phyloP scores from a whole-genome alignment of 2,797 vertebrate species.

The Limnodromus scolopaceus region DNA sequence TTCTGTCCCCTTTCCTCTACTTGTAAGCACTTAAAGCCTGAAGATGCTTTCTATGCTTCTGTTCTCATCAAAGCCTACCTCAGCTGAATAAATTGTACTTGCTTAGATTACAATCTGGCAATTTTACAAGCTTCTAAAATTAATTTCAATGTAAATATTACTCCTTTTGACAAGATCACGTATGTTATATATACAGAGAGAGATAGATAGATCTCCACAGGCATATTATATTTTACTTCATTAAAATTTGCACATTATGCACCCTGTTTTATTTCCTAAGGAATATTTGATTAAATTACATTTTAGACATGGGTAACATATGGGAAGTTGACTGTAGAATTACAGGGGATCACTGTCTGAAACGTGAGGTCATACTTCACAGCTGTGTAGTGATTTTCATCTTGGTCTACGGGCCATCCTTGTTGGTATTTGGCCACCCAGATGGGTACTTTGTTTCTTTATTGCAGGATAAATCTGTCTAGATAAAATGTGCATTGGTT shows the following conservation, averaged over 20 bases:
- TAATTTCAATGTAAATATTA: constrained; percentile 33
- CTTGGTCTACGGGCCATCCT: neutral
- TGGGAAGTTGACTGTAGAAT: neutral
- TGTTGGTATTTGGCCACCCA: neutral
- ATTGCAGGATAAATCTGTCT: neutral
- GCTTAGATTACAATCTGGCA: neutral
- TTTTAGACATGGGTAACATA: neutral
- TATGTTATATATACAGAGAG: neutral
- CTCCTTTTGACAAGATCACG: neutral
- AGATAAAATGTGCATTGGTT: neutral
- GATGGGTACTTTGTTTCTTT: neutral
- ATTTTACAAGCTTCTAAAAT: constrained; percentile 4
- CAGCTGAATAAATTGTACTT: neutral
- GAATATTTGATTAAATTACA: constrained; percentile 6
- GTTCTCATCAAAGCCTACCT: neutral
- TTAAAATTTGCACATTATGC: neutral
- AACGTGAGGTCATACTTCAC: neutral
- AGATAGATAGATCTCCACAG: neutral
- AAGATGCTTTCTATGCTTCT: neutral
- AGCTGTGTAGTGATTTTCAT: neutral
- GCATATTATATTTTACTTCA: neutral
- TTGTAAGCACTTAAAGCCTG: neutral
- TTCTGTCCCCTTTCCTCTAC: neutral
- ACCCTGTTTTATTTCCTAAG: neutral
- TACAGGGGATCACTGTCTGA: neutral